Base-by-base conservation (phyloP, 2,888 invertebrate genomes). In the Heliconius ismenius region DNA sequence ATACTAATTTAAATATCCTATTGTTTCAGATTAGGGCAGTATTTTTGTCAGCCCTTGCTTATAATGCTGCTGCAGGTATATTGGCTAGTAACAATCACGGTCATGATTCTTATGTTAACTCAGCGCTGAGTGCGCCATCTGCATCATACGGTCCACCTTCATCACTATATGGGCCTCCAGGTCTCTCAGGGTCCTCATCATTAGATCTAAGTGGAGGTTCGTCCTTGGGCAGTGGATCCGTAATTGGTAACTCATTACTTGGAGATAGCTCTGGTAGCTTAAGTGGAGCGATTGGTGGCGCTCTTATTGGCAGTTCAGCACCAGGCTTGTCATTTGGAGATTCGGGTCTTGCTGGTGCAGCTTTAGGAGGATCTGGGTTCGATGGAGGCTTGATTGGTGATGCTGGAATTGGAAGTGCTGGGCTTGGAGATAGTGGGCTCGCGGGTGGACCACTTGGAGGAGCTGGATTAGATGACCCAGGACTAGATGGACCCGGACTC, bases 21-120 rank as follows among this genome's bases (percentile, higher is more conserved):
- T 87, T 90, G 83, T 93, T 92, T 62, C 93, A 94, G 94, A 86
- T 90, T 83, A 92, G 89, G 85, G 79, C 89, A 79, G 82, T 92
- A 76, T 90, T 92, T 83, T 79, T 92, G 77, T 84, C 90, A 77
- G 91, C 90, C 81, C 82, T 92, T 82, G 89, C 88, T 77, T 93
- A 90, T 83, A 85, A 88, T 79, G 84, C 89, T 76, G 86, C 87
- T 82, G 93, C 90, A 68, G 92, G 91, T 79, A 81, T 86, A 75
- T 82, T 89, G 79, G 81, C 85, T 79, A 89, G 88, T 77, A 85
- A 84, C 64, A 18, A 70, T 32, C 84, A 89, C 76, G 85, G 83
- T 77, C 85, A 84, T 58, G 93, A 92, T 81, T 91, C 93, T 63
- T 92, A 90, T 81, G 80, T 87, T 76, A 84, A 88, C 74, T 90